Evolutionary conservation across 2,113 vertebrate species (phyloP).

Genomic region (Microcebus ravelobensis): DNA sequence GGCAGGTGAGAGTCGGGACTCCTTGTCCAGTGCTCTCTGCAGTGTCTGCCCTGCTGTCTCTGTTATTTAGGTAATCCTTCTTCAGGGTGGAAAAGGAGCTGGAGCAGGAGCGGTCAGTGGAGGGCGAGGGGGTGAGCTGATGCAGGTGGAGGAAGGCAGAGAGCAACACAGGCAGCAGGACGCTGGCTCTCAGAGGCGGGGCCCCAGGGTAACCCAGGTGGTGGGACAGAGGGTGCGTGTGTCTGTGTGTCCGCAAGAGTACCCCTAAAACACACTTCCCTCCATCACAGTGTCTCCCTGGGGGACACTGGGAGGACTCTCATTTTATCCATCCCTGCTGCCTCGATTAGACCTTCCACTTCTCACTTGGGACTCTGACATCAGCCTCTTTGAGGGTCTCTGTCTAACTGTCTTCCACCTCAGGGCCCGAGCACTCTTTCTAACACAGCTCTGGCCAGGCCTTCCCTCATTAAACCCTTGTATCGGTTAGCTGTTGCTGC

Average conservation of each 20-base stretch:
- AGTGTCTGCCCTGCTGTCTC: not conserved
- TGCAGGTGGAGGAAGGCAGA: not conserved
- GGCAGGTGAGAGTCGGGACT: not conserved
- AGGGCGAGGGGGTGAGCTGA: not conserved
- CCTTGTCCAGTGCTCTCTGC: not conserved
- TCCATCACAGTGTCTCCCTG: not conserved
- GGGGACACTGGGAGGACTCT: not conserved
- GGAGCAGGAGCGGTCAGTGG: not conserved
- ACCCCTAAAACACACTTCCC: not conserved
- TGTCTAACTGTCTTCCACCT: not conserved
- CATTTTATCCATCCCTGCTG: not conserved
- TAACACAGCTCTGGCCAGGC: not conserved
- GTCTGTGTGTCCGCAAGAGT: not conserved
- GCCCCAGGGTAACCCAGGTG: not conserved
- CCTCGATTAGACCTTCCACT: not conserved
- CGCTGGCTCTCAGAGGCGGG: not conserved
- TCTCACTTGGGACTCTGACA: not conserved
- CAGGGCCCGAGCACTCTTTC: not conserved
- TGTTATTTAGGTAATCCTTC: not conserved
- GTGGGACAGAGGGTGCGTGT: not conserved
- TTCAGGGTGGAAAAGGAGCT: not conserved
- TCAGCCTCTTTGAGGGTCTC: not conserved
- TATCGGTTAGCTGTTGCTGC: not conserved
- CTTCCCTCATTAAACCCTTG: not conserved
- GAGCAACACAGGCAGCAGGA: not conserved